Conservation (phyloP, 2,797 vertebrate species). For the Emys orbicularis region DNA sequence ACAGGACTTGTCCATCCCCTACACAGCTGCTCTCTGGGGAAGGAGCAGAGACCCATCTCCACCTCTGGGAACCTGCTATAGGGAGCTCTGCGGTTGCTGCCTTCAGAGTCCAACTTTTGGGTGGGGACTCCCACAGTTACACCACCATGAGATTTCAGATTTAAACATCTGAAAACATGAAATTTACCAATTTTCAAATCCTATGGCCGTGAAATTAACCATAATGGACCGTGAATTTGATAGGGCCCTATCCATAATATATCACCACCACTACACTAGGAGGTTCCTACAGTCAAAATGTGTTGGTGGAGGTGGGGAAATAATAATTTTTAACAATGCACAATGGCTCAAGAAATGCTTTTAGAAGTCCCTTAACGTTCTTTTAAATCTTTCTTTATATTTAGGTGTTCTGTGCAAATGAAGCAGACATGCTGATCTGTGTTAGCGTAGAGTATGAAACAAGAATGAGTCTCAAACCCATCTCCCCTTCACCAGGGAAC, state of each 20-base stretch:
- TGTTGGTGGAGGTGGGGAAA: neutral
- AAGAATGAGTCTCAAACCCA: slow-evolving; percentile 10
- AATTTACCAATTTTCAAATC: too few species aligned
- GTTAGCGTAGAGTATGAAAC: slow-evolving; percentile 48
- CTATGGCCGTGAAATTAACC: too few species aligned
- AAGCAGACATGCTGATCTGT: neutral
- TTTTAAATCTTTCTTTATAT: neutral
- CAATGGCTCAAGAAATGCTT: neutral
- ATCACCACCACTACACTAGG: neutral
- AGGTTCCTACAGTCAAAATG: neutral
- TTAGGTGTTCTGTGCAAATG: neutral
- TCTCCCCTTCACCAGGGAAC: slow-evolving; percentile 28
- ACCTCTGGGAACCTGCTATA: too few species aligned
- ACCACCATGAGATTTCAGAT: too few species aligned
- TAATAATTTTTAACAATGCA: neutral
- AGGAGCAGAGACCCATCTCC: too few species aligned
- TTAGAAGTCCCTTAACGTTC: neutral
- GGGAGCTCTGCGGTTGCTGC: too few species aligned
- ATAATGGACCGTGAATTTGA: too few species aligned
- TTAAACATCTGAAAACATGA: too few species aligned
- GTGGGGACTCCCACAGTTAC: too few species aligned
- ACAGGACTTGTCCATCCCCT: too few species aligned
- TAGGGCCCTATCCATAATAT: neutral
- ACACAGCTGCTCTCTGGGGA: too few species aligned
- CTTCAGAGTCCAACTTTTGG: too few species aligned